A percentile compares a stretch with the other conserved stretches of the same genome.
These are phyloP conservation scores for Luehdorfia chinensis DNA, from an alignment of 1,140 invertebrate species.

Conservation along the genomic window DNA sequence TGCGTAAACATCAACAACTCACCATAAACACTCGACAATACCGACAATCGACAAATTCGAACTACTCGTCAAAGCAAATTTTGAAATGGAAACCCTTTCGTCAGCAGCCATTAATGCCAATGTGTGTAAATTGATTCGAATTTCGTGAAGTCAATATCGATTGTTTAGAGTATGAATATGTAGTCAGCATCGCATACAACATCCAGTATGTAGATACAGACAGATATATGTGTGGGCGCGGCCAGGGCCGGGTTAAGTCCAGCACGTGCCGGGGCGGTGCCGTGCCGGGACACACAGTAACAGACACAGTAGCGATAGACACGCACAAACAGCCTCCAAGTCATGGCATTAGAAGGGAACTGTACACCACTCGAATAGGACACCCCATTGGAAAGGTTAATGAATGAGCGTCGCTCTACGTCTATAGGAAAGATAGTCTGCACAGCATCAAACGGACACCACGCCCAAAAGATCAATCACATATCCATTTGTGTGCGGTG, in stretches of 20 bases:
- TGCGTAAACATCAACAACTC: slow-evolving; percentile 55
- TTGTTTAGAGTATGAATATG: slow-evolving; percentile 61
- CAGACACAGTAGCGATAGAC: slow-evolving; percentile 57
- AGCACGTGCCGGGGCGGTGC: slow-evolving; percentile 19
- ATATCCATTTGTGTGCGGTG: slow-evolving; percentile 51
- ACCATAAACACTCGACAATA: slow-evolving; percentile 69
- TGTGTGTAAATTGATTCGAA: slow-evolving; percentile 33
- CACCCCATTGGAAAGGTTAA: slow-evolving; percentile 44
- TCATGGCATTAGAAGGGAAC: slow-evolving; percentile 55
- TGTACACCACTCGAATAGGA: slow-evolving; percentile 44
- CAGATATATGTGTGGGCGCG: slow-evolving; percentile 35
- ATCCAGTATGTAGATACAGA: slow-evolving; percentile 56
- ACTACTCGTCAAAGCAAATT: slow-evolving; percentile 57
- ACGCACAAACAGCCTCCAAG: slow-evolving; percentile 61
- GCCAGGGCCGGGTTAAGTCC: slow-evolving; percentile 23
- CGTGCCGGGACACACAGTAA: slow-evolving; percentile 41
- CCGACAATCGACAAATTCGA: slow-evolving; percentile 71
- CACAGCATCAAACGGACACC: slow-evolving; percentile 72
- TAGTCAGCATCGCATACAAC: slow-evolving; percentile 70
- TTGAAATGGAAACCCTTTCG: slow-evolving; percentile 65
- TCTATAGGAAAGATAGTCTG: slow-evolving; percentile 67
- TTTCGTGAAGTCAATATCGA: slow-evolving; percentile 65
- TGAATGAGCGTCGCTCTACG: slow-evolving; percentile 66
- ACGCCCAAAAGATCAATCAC: slow-evolving; percentile 54
- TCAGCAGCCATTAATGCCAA: slow-evolving; percentile 73